Evolutionary conservation across 2,888 invertebrate genomes (phyloP).

Genomic region (Cephalotes varians): DNA sequence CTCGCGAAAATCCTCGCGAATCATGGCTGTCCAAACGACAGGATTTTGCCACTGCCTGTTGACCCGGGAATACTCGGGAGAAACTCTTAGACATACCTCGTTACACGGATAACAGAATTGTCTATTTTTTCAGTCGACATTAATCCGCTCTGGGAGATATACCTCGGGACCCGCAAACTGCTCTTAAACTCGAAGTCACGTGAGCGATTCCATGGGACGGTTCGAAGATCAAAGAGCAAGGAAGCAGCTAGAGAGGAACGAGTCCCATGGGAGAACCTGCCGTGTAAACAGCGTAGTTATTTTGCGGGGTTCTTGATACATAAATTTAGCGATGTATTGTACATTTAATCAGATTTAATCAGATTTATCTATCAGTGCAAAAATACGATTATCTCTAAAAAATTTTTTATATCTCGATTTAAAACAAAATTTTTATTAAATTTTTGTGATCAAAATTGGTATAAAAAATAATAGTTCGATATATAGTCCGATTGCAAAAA

Average conservation of each 20-base stretch:
- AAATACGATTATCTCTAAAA: not conserved
- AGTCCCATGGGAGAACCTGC: constrained; percentile 22
- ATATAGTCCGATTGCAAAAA: no score
- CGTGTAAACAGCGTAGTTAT: constrained; percentile 27
- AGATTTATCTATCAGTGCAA: not conserved
- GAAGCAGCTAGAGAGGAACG: constrained; percentile 45
- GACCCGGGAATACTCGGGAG: constrained; percentile 38
- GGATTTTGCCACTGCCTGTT: constrained; percentile 9
- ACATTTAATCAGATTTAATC: constrained; percentile 3
- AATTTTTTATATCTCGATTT: not conserved
- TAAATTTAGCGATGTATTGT: constrained; percentile 7
- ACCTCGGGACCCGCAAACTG: constrained; percentile 68
- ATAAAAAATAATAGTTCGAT: not conserved
- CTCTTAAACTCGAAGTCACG: constrained; percentile 70
- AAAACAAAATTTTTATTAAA: not conserved
- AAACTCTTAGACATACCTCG: constrained; percentile 72
- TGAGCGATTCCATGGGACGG: constrained; percentile 67
- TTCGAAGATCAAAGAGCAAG: constrained; percentile 78
- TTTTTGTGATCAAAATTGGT: not conserved
- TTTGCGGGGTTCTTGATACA: constrained; percentile 37
- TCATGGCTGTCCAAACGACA: constrained; percentile 28
- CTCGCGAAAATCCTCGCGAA: constrained; percentile 11
- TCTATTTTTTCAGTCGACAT: constrained; percentile 74
- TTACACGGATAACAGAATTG: constrained; percentile 79
- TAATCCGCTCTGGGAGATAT: constrained; percentile 61